Evolutionary conservation across 2,797 vertebrate species (phyloP).

Genomic region (Chiloscyllium punctatum): DNA sequence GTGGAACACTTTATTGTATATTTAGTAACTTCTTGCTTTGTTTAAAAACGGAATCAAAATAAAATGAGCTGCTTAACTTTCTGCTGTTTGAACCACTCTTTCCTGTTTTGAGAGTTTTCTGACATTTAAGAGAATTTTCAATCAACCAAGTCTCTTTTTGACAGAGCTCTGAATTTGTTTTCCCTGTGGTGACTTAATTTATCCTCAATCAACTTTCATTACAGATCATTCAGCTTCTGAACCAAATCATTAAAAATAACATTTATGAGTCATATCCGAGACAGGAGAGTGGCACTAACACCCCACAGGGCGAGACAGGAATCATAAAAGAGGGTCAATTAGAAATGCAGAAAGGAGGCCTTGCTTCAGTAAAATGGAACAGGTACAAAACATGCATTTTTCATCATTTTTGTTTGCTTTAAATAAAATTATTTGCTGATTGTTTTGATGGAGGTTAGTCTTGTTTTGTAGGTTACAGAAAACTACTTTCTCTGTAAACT

Average conservation of each 20-base stretch:
- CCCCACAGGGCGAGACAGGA: constrained; percentile 36
- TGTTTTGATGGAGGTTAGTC: background rate
- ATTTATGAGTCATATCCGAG: constrained; percentile 47
- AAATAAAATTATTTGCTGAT: background rate
- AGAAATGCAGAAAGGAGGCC: constrained; percentile 56
- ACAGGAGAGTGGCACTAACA: constrained; percentile 40
- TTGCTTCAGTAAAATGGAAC: constrained; percentile 63
- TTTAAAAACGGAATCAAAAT: background rate
- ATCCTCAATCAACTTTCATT: background rate
- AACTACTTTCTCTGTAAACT: background rate
- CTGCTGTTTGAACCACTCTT: background rate
- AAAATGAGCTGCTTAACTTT: background rate
- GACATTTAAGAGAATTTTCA: background rate
- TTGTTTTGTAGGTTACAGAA: background rate
- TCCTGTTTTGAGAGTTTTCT: background rate
- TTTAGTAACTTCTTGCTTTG: background rate
- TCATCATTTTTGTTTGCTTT: background rate
- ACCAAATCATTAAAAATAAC: constrained; percentile 63
- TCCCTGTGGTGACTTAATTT: background rate
- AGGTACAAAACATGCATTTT: constrained; percentile 48
- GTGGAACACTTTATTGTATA: background rate
- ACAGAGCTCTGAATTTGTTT: background rate
- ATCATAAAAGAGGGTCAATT: constrained; percentile 59
- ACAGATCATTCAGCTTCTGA: constrained; percentile 67
- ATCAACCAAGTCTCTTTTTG: background rate